Percentiles rank a stretch among this genome's conserved stretches.
Evolutionary conservation across 2,888 invertebrate genomes (phyloP).

Genomic region (Lissocephala sabroskyi): DNA sequence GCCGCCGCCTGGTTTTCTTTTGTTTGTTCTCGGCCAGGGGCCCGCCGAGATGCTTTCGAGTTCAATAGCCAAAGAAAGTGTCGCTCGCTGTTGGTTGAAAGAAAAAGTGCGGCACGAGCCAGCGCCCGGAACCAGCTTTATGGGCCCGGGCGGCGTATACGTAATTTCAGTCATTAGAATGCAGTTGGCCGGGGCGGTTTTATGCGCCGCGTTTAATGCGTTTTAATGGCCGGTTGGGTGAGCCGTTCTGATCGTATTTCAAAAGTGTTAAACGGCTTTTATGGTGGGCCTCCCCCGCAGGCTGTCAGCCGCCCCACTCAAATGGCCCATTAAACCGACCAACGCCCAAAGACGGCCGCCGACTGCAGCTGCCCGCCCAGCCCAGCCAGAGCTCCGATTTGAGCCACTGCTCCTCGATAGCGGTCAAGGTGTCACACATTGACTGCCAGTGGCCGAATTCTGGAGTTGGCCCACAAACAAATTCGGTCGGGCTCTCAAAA

Average conservation of each 20-base stretch:
- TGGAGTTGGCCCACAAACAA: slow-evolving; percentile 6
- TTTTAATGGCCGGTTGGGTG: too few relatives aligned
- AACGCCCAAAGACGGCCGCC: too few relatives aligned
- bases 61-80: slow-evolving; percentile 62
- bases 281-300: too few relatives aligned
- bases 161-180: slow-evolving; percentile 35
- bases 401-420: slow-evolving; percentile 34
- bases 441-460: slow-evolving; percentile 9
- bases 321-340: too few relatives aligned
- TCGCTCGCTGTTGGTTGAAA: slow-evolving; percentile 40
- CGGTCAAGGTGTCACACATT: slow-evolving; percentile 51
- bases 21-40: not conserved
- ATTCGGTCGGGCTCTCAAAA: slow-evolving; percentile 16
- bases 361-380: too few relatives aligned
- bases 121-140: slow-evolving; percentile 2
- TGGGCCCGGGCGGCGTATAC: slow-evolving; percentile 30
- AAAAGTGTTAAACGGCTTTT: not conserved
- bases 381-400: too few relatives aligned
- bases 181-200: too few relatives aligned
- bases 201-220: too few relatives aligned
- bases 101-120: slow-evolving; percentile 46
- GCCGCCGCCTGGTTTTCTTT: too few relatives aligned
- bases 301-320: too few relatives aligned
- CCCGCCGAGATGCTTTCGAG: slow-evolving; percentile 32
- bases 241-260: too few relatives aligned